Percentiles rank a stretch among this genome's conserved stretches.
These are phyloP conservation scores for Lasius fuliginosus DNA, from an alignment of 2,888 invertebrate species.

Conservation along the genomic window DNA sequence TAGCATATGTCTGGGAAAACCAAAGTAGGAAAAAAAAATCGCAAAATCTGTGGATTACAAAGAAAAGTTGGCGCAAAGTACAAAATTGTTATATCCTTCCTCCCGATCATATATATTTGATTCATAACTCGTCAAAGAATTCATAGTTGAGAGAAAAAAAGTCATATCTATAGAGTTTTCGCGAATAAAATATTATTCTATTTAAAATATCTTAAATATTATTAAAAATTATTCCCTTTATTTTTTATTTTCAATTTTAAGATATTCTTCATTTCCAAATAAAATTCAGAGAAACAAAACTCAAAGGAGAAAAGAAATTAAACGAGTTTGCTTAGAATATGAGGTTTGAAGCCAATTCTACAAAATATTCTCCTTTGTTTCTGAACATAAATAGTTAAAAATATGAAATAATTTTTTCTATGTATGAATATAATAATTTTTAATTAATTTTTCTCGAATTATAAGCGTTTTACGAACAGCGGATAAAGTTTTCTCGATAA, in stretches of 20 bases:
- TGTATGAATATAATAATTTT: not conserved
- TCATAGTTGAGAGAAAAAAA: not conserved
- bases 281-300: conserved; percentile 5
- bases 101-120: not conserved
- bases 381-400: not conserved
- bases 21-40: not conserved
- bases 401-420: not conserved
- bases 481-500: not conserved
- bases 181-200: not conserved
- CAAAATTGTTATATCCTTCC: not conserved
- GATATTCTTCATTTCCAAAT: not conserved
- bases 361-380: not conserved
- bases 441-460: conserved; percentile 18
- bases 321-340: not conserved
- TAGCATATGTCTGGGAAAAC: too few relatives aligned
- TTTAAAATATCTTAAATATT: conserved; percentile 1
- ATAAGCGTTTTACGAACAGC: not conserved
- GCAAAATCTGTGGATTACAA: not conserved
- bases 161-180: not conserved
- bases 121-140: not conserved
- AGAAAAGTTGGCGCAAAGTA: not conserved
- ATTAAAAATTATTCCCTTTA: not conserved
- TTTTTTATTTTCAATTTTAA: not conserved
- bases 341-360: not conserved
- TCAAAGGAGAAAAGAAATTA: not conserved